Evolutionary conservation across 1,140 invertebrate genomes (phyloP).

Genomic region (Aphaenogaster rudis): DNA sequence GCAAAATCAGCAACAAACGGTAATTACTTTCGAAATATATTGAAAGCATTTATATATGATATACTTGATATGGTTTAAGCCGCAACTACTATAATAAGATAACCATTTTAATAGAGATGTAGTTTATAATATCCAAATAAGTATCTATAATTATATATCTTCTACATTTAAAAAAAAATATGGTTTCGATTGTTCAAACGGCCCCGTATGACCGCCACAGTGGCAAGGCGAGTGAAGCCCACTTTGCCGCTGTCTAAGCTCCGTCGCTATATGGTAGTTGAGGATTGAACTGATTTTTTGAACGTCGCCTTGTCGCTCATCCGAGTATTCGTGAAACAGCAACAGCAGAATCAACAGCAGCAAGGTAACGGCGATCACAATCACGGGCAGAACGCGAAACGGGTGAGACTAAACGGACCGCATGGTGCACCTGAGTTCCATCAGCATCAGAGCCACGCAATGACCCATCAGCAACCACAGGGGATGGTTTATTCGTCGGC

Average conservation of each 20-base stretch:
- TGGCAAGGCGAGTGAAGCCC: constrained; percentile 38
- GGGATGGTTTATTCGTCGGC: constrained; percentile 86
- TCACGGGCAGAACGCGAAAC: constrained; percentile 87
- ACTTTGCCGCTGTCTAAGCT: constrained; percentile 37
- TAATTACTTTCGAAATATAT: constrained; percentile 71
- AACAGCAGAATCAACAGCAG: constrained; percentile 86
- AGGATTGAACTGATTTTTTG: constrained; percentile 55
- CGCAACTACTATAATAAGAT: constrained; percentile 61
- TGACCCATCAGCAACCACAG: constrained; percentile 85
- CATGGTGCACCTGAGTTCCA: constrained; percentile 86
- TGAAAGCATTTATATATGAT: constrained; percentile 2
- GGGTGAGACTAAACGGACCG: constrained; percentile 87
- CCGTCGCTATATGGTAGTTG: constrained; percentile 53
- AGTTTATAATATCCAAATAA: constrained; percentile 50
- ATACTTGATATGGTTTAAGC: constrained; percentile 66
- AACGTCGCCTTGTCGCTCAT: constrained; percentile 42
- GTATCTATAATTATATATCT: constrained; percentile 7
- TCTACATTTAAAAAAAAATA: constrained; percentile 26
- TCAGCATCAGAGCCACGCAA: constrained; percentile 85
- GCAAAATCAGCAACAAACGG: constrained; percentile 91
- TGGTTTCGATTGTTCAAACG: constrained; percentile 44
- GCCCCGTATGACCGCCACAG: constrained; percentile 21
- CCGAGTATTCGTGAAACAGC: constrained; percentile 62
- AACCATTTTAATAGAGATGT: constrained; percentile 32
- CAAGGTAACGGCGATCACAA: constrained; percentile 86